Base-by-base conservation (phyloP, 2,888 invertebrate species). In the Lycophotia porphyrea region DNA sequence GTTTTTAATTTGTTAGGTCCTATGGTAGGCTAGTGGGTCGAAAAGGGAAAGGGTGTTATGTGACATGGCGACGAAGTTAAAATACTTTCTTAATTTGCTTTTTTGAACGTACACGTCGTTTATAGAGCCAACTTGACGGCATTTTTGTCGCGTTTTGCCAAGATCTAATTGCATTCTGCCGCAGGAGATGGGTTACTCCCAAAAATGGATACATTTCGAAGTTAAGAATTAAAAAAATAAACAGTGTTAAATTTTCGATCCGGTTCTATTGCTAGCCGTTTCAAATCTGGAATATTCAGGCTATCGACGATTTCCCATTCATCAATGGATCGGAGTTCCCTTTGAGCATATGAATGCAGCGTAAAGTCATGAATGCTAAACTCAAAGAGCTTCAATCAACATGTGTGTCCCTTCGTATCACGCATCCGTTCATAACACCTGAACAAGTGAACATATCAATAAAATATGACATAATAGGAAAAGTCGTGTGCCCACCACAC, bases 401-500 rank as follows among this genome's bases (percentile, higher is more conserved):
- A 36, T 71, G 67, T 68, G 71, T 61, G 72, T 71, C 71, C 83
- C 74, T 78, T 58, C 71, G 72, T 72, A 81, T 78, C 63, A 63
- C 60, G 52, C 74, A 64, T 82, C 84, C 81, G 84, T 87, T 80
- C 86, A 87, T 80, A 85, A 85, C 80, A 83, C 79, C 74, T 78
- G 67, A 78, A 86, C 80, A 83, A 78, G 74, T 77, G 69, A 80
- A 71, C 78, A 78, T 75, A 84, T 84, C 86, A 82, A 88, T 86
- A 88, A 87, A 86, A 77, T 81, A 88, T 86, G 86, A 89, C 88
- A 88, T 89, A 87, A 88, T 86, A 81, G 82, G 78, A 81, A 87
- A 81, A 88, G 87, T 93, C 93, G 93, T 93, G 93, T 88, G 90
- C 84, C 82, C 87, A 86, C 74, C 76, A 87, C 92, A 91, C 91